These are phyloP conservation scores for Bagarius yarrelli DNA, from an alignment of 2,113 vertebrate species.

Conservation along the genomic window DNA sequence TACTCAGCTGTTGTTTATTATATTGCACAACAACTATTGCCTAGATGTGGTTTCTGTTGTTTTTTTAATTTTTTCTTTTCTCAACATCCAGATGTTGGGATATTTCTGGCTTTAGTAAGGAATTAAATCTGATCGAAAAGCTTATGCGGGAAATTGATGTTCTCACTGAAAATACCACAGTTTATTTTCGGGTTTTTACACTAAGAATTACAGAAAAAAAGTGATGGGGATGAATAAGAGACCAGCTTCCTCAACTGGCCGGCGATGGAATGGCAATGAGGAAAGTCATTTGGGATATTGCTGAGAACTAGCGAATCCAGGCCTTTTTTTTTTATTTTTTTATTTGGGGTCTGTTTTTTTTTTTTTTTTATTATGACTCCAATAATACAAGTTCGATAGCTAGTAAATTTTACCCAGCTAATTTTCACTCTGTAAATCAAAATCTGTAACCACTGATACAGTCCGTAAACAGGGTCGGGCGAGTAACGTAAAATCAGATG, in stretches of 20 bases:
- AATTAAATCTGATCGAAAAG: constrained; percentile 24
- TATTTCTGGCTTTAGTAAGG: constrained; percentile 23
- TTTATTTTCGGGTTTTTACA: constrained; percentile 14
- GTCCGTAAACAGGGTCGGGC: constrained; percentile 54
- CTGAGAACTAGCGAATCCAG: too few relatives aligned
- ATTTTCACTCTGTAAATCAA: too few relatives aligned
- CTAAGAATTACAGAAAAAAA: constrained; percentile 5
- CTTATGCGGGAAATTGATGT: constrained; percentile 32
- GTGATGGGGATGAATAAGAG: too few relatives aligned
- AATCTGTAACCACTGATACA: constrained; percentile 58
- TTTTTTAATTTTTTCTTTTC: too few relatives aligned
- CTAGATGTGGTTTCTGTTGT: constrained; percentile 21
- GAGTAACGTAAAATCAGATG: not conserved
- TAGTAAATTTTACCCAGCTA: too few relatives aligned
- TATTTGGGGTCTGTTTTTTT: too few relatives aligned
- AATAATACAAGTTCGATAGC: too few relatives aligned
- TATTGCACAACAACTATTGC: constrained; percentile 21
- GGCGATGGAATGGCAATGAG: too few relatives aligned
- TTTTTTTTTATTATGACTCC: too few relatives aligned
- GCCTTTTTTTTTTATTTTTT: too few relatives aligned
- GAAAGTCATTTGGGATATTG: too few relatives aligned
- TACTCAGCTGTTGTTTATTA: constrained; percentile 30
- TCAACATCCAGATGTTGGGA: constrained; percentile 23
- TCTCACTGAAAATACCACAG: constrained; percentile 10
- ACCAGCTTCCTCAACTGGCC: too few relatives aligned